Conservation (phyloP, 1,140 invertebrate genomes). For the Bombus picipes region DNA sequence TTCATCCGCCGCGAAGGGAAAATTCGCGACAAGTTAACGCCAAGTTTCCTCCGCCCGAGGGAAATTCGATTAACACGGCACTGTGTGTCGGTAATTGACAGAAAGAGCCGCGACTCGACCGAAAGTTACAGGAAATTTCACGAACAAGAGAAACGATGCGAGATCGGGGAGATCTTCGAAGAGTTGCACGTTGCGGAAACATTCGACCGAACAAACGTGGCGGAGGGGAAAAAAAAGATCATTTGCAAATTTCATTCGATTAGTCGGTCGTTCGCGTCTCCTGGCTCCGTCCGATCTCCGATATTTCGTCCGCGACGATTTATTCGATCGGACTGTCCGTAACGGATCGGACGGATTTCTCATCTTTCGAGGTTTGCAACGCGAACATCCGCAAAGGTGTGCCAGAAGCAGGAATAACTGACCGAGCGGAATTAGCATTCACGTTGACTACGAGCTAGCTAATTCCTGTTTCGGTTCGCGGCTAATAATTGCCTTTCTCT, state of each 20-base stretch:
- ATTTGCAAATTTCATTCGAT: conserved; percentile 33
- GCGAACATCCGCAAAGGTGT: no score
- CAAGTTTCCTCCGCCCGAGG: conserved; percentile 11
- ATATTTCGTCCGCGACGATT: not conserved
- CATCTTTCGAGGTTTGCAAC: no score
- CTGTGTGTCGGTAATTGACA: conserved; percentile 35
- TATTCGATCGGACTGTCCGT: not conserved
- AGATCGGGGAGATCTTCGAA: not conserved
- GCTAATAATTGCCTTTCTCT: conserved; percentile 55
- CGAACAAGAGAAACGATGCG: conserved; percentile 33
- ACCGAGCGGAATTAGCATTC: conserved; percentile 52
- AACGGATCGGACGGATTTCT: not conserved
- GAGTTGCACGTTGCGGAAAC: not conserved
- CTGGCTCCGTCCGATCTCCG: no score
- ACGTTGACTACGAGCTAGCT: conserved; percentile 40
- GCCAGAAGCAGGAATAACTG: no score
- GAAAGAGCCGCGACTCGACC: conserved; percentile 32
- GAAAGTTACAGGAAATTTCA: conserved; percentile 34
- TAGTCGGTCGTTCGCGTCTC: no score
- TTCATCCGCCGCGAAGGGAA: not conserved
- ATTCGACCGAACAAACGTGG: not conserved
- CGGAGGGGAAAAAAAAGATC: not conserved
- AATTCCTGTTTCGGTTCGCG: not conserved
- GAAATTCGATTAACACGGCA: conserved; percentile 31
- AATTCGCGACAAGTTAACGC: conserved; percentile 33